phyloP scores from a whole-genome alignment of 2,113 vertebrate genomes.

The Prinia subflava region DNA sequence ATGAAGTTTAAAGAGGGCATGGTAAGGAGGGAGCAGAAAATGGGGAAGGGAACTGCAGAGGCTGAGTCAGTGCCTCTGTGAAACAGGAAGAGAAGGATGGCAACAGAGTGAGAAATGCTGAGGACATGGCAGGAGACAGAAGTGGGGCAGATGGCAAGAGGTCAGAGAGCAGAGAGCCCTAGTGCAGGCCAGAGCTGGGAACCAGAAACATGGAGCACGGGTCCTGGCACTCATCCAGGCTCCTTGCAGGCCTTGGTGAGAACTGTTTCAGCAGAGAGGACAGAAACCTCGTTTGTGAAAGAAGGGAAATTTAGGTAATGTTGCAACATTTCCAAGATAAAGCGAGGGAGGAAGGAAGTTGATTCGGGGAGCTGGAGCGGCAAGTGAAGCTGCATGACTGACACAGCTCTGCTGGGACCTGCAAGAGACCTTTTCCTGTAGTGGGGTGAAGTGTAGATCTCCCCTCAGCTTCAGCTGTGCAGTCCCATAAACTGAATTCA shows the following conservation, averaged over 20 bases:
- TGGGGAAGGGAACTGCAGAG: neutral
- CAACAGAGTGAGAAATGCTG: neutral
- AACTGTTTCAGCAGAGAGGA: neutral
- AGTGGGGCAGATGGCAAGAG: neutral
- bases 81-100: neutral
- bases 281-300: neutral
- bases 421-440: neutral
- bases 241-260: neutral
- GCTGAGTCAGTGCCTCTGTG: neutral
- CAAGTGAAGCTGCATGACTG: neutral
- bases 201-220: neutral
- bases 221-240: neutral
- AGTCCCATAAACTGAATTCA: neutral
- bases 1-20: neutral
- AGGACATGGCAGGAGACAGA: rapidly evolving
- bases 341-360: neutral
- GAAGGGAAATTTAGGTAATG: neutral
- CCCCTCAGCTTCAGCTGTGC: neutral
- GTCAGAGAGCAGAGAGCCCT: neutral
- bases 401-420: neutral
- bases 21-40: neutral
- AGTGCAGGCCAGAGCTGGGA: neutral
- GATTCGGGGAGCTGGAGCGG: neutral
- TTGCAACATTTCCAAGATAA: neutral
- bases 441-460: neutral